phyloP scores from a whole-genome alignment of 1,140 invertebrate genomes.

The Drosophila kepulauana region DNA sequence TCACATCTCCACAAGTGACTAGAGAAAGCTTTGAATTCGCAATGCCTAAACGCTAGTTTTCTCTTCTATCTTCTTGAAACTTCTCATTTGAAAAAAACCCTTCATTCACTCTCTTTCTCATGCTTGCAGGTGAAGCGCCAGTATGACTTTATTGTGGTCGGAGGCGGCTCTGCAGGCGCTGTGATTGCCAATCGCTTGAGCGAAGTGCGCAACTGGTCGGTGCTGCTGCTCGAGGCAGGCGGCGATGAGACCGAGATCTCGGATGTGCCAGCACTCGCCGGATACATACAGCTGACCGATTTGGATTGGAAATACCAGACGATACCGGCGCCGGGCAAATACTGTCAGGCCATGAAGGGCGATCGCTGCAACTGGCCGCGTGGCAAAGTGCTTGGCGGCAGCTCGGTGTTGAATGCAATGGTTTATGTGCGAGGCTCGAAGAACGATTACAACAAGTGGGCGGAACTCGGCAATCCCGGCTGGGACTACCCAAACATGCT shows the following conservation, averaged over 20 bases:
- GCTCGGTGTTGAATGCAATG: slow-evolving; percentile 97
- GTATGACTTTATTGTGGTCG: slow-evolving; percentile 94
- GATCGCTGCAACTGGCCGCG: slow-evolving; percentile 95
- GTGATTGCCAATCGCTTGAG: slow-evolving; percentile 96
- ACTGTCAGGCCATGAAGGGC: slow-evolving; percentile 93
- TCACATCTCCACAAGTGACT: too few relatives aligned
- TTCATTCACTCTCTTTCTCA: neutral
- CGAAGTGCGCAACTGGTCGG: slow-evolving; percentile 91
- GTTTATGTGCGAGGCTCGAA: slow-evolving; percentile 97
- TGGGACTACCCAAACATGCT: slow-evolving; percentile 96
- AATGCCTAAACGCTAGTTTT: too few relatives aligned
- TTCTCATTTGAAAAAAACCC: too few relatives aligned
- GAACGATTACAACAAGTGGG: slow-evolving; percentile 97
- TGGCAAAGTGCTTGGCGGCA: slow-evolving; percentile 96
- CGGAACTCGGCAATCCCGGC: slow-evolving; percentile 92
- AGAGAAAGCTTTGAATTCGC: too few relatives aligned
- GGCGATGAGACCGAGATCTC: slow-evolving; percentile 93
- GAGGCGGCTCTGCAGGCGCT: slow-evolving; percentile 96
- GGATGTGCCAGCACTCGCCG: slow-evolving; percentile 91
- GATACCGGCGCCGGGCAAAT: slow-evolving; percentile 91
- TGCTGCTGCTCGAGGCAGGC: slow-evolving; percentile 93
- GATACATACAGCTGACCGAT: slow-evolving; percentile 91
- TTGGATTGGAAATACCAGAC: slow-evolving; percentile 98
- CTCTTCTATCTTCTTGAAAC: too few relatives aligned
- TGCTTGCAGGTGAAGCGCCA: slow-evolving; percentile 88